Evolutionary conservation across 1,140 invertebrate genomes (phyloP).

Genomic region (Drosophila tani): DNA sequence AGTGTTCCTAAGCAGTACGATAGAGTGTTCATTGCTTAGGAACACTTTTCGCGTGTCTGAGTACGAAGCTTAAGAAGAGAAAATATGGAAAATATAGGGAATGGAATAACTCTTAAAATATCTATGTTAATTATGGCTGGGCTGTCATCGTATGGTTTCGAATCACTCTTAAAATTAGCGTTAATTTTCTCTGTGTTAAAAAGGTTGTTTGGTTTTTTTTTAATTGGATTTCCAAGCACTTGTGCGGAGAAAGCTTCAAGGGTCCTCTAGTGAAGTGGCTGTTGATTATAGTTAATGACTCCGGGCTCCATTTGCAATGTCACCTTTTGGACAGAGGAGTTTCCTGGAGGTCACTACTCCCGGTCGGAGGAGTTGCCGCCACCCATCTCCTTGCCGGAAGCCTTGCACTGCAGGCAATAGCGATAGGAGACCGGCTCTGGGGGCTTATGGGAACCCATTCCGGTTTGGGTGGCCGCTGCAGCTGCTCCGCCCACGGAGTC

Average conservation of each 20-base stretch:
- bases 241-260: slow-evolving; percentile 20
- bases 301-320: slow-evolving; percentile 7
- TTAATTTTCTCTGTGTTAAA: background rate
- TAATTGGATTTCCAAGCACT: slow-evolving; percentile 20
- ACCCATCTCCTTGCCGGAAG: slow-evolving; percentile 41
- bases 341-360: slow-evolving; percentile 15
- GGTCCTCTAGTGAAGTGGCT: slow-evolving; percentile 34
- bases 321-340: background rate
- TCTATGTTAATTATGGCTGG: background rate
- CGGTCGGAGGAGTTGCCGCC: slow-evolving; percentile 33
- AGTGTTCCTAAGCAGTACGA: too few species aligned
- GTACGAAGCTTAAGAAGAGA: too few species aligned
- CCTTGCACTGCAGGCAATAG: slow-evolving; percentile 69
- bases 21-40: too few species aligned
- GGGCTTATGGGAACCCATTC: slow-evolving; percentile 36
- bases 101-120: slow-evolving; percentile 3
- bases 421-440: slow-evolving; percentile 73
- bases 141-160: background rate
- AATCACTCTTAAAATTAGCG: background rate
- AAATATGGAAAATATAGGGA: slow-evolving; percentile 1
- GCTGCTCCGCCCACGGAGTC: slow-evolving; percentile 51
- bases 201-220: slow-evolving; percentile 3
- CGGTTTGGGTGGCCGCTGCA: slow-evolving; percentile 17
- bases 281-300: slow-evolving; percentile 35
- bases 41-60: too few species aligned